phyloP scores from a whole-genome alignment of 2,797 vertebrate genomes.

The Sebastes minor region DNA sequence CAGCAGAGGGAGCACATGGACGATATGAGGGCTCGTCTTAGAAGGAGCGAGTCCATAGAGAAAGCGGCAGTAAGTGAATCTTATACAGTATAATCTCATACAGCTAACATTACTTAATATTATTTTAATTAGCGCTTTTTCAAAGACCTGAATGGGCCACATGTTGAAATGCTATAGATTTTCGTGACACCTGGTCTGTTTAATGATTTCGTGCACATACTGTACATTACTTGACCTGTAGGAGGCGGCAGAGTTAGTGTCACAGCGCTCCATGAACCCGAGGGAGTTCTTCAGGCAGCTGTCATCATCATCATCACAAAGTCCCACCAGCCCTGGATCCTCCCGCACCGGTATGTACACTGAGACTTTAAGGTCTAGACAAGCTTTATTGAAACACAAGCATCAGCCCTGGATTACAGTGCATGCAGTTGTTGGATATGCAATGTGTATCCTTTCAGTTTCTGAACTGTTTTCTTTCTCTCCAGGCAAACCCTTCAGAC shows the following conservation, averaged over 20 bases:
- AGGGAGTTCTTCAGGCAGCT: slow-evolving; percentile 88
- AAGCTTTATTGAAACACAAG: neutral
- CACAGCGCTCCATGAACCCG: slow-evolving; percentile 84
- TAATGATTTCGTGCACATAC: neutral
- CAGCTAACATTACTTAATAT: neutral
- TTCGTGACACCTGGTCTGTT: neutral
- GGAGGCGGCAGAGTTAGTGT: slow-evolving; percentile 87
- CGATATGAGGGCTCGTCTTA: slow-evolving; percentile 79
- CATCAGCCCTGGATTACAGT: neutral
- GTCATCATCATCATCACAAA: slow-evolving; percentile 74
- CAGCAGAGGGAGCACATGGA: slow-evolving; percentile 87
- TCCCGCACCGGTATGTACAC: slow-evolving; percentile 73
- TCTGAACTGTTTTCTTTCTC: neutral
- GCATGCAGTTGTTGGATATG: neutral
- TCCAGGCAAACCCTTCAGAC: slow-evolving; percentile 82
- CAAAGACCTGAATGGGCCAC: neutral
- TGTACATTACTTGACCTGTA: slow-evolving; percentile 37
- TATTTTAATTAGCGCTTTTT: neutral
- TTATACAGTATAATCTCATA: neutral
- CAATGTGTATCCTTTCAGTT: neutral
- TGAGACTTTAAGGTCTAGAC: neutral
- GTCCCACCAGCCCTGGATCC: slow-evolving; percentile 76
- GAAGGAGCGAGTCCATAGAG: slow-evolving; percentile 85
- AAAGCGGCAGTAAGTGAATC: slow-evolving; percentile 85
- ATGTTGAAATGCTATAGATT: neutral